phyloP scores from a whole-genome alignment of 2,797 vertebrate genomes.

The Heterohyrax brucei region DNA sequence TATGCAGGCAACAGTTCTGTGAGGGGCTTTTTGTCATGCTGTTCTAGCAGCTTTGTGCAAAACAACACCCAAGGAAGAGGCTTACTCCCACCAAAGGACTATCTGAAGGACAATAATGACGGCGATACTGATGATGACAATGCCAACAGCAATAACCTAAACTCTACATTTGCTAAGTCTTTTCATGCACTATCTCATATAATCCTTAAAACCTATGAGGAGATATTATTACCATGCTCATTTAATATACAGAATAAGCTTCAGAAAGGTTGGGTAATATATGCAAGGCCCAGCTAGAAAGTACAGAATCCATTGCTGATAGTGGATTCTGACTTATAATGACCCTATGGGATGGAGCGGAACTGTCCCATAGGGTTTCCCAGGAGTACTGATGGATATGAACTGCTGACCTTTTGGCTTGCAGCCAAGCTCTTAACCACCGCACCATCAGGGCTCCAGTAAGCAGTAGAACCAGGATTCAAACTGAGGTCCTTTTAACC shows the following conservation, averaged over 20 bases:
- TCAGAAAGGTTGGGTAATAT: background rate
- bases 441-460: background rate
- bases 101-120: background rate
- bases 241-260: background rate
- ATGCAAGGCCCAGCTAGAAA: background rate
- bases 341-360: too few relatives aligned
- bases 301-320: too few relatives aligned
- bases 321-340: too few relatives aligned
- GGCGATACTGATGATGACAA: background rate
- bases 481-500: constrained; percentile 20
- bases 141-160: background rate
- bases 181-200: background rate
- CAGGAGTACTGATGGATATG: too few relatives aligned
- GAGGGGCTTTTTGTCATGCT: background rate
- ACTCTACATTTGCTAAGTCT: background rate
- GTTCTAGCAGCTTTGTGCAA: background rate
- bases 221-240: background rate
- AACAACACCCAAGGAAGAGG: background rate
- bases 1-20: background rate
- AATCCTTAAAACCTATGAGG: constrained; percentile 19
- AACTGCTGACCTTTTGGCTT: too few relatives aligned
- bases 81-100: background rate
- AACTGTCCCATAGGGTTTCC: too few relatives aligned
- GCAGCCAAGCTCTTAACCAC: too few relatives aligned
- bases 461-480: constrained; percentile 8